phyloP scores from a whole-genome alignment of 2,113 vertebrate species.

The Actenoides hombroni region DNA sequence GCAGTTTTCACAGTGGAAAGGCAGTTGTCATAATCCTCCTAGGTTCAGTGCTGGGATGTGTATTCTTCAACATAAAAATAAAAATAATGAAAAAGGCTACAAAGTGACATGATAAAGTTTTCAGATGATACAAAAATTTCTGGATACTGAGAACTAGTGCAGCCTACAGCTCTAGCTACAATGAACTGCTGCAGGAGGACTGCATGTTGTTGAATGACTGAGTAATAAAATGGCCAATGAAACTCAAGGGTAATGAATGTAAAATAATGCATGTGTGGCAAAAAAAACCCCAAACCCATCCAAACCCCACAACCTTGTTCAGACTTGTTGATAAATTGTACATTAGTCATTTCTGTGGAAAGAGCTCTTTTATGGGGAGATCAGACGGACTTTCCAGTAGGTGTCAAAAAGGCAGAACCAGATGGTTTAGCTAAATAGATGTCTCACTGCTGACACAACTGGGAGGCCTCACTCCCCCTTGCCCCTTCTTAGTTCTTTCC shows the following conservation, averaged over 20 bases:
- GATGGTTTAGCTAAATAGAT: background rate
- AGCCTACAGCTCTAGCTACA: background rate
- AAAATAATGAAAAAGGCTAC: background rate
- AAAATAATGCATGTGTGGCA: background rate
- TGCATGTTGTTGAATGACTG: rapidly evolving
- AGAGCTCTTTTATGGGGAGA: background rate
- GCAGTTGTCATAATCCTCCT: background rate
- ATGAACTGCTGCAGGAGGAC: background rate
- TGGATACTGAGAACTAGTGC: background rate
- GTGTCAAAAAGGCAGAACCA: background rate
- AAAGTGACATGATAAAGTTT: background rate
- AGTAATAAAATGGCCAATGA: background rate
- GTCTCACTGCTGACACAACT: background rate
- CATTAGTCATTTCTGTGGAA: background rate
- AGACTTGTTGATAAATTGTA: background rate
- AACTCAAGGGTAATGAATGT: background rate
- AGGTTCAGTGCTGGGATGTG: background rate
- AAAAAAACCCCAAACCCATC: background rate
- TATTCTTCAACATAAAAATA: background rate
- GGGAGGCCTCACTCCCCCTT: background rate
- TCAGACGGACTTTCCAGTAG: background rate
- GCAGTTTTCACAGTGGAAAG: background rate
- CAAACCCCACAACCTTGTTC: background rate
- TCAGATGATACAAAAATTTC: background rate
- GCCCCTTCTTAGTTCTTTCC: background rate